These are phyloP conservation scores for Micoletzkya japonica DNA, from an alignment of 2,888 invertebrate species.

Conservation along the genomic window DNA sequence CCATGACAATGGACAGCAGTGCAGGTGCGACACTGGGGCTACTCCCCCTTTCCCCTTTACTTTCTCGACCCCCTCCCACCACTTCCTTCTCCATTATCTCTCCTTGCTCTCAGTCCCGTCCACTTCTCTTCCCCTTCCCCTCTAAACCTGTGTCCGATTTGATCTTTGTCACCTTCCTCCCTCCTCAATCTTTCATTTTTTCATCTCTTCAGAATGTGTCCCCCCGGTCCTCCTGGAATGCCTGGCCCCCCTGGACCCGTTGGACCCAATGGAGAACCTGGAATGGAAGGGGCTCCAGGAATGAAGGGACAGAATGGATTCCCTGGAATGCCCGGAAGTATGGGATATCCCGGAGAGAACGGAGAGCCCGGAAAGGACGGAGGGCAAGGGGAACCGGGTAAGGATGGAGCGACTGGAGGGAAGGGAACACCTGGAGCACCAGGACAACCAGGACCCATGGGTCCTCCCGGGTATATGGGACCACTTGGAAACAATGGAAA, in stretches of 20 bases:
- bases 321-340: conserved; percentile 19
- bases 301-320: conserved; percentile 34
- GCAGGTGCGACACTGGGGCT: no score
- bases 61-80: no score
- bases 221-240: conserved; percentile 34
- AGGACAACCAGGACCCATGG: conserved; percentile 19
- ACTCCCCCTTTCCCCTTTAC: no score
- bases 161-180: not conserved
- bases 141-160: no score
- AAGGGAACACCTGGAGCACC: conserved; percentile 21
- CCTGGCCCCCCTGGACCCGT: conserved; percentile 38
- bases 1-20: conserved; percentile 11
- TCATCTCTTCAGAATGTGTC: conserved; percentile 33
- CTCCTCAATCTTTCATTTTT: no score
- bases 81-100: no score
- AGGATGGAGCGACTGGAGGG: conserved; percentile 26
- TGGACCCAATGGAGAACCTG: conserved; percentile 36
- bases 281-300: conserved; percentile 40
- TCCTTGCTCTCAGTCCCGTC: no score
- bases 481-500: conserved; percentile 21
- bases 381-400: conserved; percentile 22
- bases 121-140: no score
- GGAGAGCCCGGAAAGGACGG: conserved; percentile 13
- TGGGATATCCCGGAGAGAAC: conserved; percentile 16
- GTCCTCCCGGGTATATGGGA: conserved; percentile 12